Base-by-base conservation (phyloP, 2,888 invertebrate species). In the Andrena dorsata region DNA sequence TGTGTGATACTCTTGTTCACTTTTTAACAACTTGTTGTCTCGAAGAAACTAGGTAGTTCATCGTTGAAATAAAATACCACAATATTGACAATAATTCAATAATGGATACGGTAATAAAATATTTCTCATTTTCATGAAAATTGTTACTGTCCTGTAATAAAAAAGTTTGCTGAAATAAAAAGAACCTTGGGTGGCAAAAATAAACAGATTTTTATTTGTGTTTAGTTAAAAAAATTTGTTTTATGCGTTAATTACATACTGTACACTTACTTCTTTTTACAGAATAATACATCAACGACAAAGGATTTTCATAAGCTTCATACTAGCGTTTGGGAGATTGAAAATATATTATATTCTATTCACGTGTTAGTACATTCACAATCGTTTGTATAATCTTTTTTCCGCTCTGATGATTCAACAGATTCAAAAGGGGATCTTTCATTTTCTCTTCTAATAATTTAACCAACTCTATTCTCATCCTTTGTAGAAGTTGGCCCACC, bases 371-470 rank as follows among this genome's bases (percentile, higher is more conserved):
- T 82, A 97, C 94, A 93, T 96, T 95, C 68, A 97, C 95, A 87
- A 98, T 97, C 13, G 97, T 97, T 80, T 96, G 95, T 86, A 97
- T 97, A 80, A 97, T 96, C 91, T 95, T 96, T 89, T 96, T 96
- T 26, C 97, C 97, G 90, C 96, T 96, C 74, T 96, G 96, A 91
- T 97, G 96, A 90, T 97, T 96, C 66, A 96, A 91, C 76, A 96
- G 95, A 91, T 97, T 96, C 65, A 96, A 91, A 78, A 96, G 95
- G 0, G 98, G 98, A 92, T 97, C 97, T 86, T 96, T 96, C 87
- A 98, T 98, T 94, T 98, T 98, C 91, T 97, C 96, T 93, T 97
- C 97, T 78, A 98, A 94, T 82, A 98, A 94, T 90, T 96, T 96
- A 77, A 97, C 95, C 35, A 98, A 94, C 92, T 98, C 98, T 8